A percentile compares a stretch with the other conserved stretches of the same genome.
phyloP scores from a whole-genome alignment of 2,113 vertebrate genomes.

The Pangasianodon gigas region DNA sequence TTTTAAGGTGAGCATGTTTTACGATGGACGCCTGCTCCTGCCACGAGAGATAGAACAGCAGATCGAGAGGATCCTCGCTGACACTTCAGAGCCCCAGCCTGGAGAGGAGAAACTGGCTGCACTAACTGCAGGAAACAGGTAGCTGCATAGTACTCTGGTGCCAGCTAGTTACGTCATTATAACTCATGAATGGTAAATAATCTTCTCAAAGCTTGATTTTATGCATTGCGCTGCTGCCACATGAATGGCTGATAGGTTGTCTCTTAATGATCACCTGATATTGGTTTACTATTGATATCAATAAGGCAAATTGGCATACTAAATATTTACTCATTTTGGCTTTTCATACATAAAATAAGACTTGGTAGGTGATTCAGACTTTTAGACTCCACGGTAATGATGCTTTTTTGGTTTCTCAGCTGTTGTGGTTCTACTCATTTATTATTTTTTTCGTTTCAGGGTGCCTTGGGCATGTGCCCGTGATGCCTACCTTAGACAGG shows the following conservation, averaged over 20 bases:
- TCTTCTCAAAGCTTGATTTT: not conserved
- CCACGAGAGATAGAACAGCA: conserved; percentile 96
- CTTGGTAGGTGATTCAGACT: not conserved
- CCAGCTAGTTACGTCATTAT: not conserved
- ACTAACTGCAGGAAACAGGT: conserved; percentile 93
- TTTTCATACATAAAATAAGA: not conserved
- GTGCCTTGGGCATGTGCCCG: conserved; percentile 93
- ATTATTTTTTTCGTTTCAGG: conserved; percentile 64
- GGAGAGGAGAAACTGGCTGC: conserved; percentile 89
- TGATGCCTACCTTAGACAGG: conserved; percentile 79
- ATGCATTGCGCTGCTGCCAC: not conserved
- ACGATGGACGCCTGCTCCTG: conserved; percentile 85
- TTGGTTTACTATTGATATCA: not conserved
- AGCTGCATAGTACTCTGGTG: not conserved
- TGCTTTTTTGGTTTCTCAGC: not conserved
- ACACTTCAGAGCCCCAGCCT: conserved; percentile 78
- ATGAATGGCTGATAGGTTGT: not conserved
- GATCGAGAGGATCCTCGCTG: conserved; percentile 87
- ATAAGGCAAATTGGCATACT: not conserved
- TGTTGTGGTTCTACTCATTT: not conserved
- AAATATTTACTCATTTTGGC: not conserved
- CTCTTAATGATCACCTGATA: not conserved
- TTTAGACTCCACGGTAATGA: not conserved
- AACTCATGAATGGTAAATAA: not conserved
- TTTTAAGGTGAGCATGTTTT: conserved; percentile 93